Evolutionary conservation across 2,797 vertebrate species (phyloP), one percentile per base, ranked within the genome.

Genomic region (Tachyglossus aculeatus): DNA sequence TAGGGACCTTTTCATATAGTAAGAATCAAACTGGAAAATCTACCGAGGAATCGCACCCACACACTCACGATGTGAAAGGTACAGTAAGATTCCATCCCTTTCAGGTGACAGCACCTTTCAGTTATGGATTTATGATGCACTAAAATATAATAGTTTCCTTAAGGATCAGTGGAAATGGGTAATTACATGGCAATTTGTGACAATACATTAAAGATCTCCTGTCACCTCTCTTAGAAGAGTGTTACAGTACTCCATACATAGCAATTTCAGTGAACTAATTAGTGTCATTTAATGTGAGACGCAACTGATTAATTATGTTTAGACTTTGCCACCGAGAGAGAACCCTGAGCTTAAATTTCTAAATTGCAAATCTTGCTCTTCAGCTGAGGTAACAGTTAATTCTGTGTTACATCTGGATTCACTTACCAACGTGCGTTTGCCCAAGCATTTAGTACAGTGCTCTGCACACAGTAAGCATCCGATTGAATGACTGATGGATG

Each of bases 221-320:
- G 48, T 44, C 19, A 38, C 73, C 71, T 45, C 71, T 65, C 74
- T 90, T 86, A 87, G 83, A 76, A 78, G 74, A 65, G 61, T 69
- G 73, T 77, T 84, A 82, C 86, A 77, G 85, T 87, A 74, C 62
- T 86, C 84, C 61, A 60, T 80, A 84, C 69, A 38, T 65, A 67
- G 82, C 85, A 89, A 88, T 91, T 91, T 89, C 73, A 84, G 75
- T 76, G 57, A 82, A 61, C 81, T 88, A 90, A 88, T 91, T 91
- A 91, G 84, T 78, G 84, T 83, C 84, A 82, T 79, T 88, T 62
- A 71, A 78, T 78, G 61, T 62, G 81, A 86, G 80, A 81, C 85
- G 68, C 81, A 73, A 73, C 38, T 77, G 81, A 88, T 80, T 78
- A 79, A 81, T 74, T 87, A 68, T 73, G 76, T 83, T 73, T 81